phyloP scores from a whole-genome alignment of 2,113 vertebrate genomes.

The Rhombomys opimus region DNA sequence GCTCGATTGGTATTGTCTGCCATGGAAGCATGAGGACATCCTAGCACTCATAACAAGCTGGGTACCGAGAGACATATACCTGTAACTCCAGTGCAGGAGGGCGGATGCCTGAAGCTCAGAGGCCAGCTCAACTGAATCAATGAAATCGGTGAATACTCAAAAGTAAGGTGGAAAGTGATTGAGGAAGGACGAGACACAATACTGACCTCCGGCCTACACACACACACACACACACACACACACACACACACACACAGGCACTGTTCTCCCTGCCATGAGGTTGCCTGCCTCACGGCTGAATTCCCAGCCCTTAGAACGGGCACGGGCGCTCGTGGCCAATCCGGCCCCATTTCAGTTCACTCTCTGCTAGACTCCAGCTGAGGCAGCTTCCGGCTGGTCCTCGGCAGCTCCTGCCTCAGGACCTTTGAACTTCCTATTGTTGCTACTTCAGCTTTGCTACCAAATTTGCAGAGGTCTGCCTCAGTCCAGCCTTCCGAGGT shows the following conservation, averaged over 20 bases:
- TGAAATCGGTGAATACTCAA: neutral
- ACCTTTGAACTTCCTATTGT: neutral
- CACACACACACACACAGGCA: rapidly evolving
- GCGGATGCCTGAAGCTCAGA: neutral
- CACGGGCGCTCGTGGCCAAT: too few relatives aligned
- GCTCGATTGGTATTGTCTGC: too few relatives aligned
- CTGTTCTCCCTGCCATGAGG: neutral
- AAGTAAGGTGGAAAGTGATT: neutral
- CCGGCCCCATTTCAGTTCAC: neutral
- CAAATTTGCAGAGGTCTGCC: neutral
- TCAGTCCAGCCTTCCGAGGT: neutral
- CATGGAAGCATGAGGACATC: neutral
- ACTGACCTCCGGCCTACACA: neutral
- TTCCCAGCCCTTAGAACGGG: neutral
- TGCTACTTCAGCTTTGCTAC: neutral
- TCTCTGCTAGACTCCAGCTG: neutral
- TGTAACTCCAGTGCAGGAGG: neutral
- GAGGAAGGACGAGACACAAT: neutral
- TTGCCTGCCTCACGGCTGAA: neutral
- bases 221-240: too few relatives aligned
- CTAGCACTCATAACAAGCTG: neutral
- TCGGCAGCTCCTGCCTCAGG: neutral
- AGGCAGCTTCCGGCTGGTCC: neutral
- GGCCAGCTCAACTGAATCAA: too few relatives aligned
- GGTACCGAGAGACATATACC: neutral